Base-by-base conservation (phyloP, 2,888 invertebrate genomes). In the Cheilosia vulpina region DNA sequence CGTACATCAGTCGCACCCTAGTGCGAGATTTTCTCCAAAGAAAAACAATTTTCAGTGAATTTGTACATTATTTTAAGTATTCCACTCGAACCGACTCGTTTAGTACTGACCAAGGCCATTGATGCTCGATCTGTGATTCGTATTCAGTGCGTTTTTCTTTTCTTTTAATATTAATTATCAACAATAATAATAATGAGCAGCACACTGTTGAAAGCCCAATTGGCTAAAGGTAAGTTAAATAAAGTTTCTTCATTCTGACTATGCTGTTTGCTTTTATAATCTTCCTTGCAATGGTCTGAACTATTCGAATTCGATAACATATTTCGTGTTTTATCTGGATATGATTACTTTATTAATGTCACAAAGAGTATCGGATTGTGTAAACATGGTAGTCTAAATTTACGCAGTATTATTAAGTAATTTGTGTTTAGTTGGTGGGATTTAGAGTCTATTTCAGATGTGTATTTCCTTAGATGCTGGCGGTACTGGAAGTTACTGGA, bases 181-280 rank as follows among this genome's bases (percentile, higher is more conserved):
- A 66, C 41, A 79, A 58, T 43, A 38, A 38, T 11, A 24, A 21
- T 13, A 58, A 50, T 50, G 17, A 63, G 21, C 69, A 63, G 21
- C 53, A 88, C 81, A 80, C 87, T 89, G 71, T 88, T 89, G 7
- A 88, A 88, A 71, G 87, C 89, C 31, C 91, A 91, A 75, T 87
- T 91, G 76, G 91, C 92, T 38, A 89, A 90, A 87, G 91, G 91
- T 92, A 88, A 89, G 89, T 88, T 17, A 13, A 15, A 41, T 50
- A 3, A 24, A 11, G 7, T 17, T 53, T 41, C 27, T 24, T 52
- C 21, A 2, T 19, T n/a, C 9, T n/a, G 15, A n/a, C 15, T 52
- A 1, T 38, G 19, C 2, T 9, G 9, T 15, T 38, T n/a, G 24
- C 7, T 13, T n/a, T 38, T 5, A 24, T 17, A 24, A 57, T 34